Evolutionary conservation across 30 jellyfish, hydroid and myxozoan genomes (phyloP).

Genomic region (Nemopilema nomurai): DNA sequence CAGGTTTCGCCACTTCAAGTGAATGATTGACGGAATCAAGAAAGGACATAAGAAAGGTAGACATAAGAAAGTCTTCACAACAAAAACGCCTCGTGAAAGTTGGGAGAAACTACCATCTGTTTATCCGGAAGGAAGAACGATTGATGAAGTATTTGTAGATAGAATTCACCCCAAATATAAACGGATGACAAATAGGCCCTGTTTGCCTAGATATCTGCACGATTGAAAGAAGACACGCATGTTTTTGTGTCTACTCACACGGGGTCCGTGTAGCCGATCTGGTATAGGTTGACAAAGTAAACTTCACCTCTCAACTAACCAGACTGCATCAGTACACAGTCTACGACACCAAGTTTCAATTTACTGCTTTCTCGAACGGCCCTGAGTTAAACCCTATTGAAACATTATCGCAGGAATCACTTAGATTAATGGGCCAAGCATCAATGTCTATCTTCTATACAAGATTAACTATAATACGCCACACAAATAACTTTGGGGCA

Average conservation of each 20-base stretch:
- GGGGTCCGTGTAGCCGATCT: too few species aligned
- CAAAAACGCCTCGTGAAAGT: too few species aligned
- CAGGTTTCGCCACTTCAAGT: too few species aligned
- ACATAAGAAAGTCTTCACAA: too few species aligned
- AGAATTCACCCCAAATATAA: not conserved
- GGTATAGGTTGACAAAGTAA: not conserved
- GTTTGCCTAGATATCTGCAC: not conserved
- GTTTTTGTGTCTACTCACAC: not conserved
- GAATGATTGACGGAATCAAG: too few species aligned
- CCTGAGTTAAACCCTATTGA: not conserved
- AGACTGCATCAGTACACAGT: not conserved
- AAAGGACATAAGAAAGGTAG: not conserved
- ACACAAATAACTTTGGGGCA: not conserved
- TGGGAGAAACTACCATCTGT: not conserved
- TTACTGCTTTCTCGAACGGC: not conserved
- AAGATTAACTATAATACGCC: not conserved
- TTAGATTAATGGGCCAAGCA: not conserved
- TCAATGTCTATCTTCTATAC: not conserved
- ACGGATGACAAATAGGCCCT: not conserved
- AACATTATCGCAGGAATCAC: not conserved
- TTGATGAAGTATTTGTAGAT: not conserved
- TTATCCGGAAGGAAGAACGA: not conserved
- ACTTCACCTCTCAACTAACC: not conserved
- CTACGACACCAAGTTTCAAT: not conserved
- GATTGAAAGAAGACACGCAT: not conserved